Conservation (phyloP, 1,140 invertebrate species). For the Drosophila tani region DNA sequence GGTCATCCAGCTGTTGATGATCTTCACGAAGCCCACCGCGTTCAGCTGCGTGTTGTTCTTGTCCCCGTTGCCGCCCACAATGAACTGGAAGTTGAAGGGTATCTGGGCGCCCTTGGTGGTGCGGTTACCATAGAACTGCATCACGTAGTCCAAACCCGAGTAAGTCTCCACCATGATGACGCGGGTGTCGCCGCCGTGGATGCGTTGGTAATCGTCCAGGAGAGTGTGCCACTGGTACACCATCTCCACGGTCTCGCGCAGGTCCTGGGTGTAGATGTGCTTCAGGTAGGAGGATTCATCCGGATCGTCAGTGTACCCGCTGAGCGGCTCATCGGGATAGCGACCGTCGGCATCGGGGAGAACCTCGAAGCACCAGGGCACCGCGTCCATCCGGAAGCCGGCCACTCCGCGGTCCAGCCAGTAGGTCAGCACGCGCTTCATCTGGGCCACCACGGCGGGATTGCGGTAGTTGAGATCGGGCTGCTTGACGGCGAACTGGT, state of each 20-base stretch:
- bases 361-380: constrained; percentile 87
- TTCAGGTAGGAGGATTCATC: constrained; percentile 87
- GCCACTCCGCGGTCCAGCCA: constrained; percentile 91
- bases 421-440: constrained; percentile 89
- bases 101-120: constrained; percentile 86
- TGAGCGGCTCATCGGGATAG: constrained; percentile 87
- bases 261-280: constrained; percentile 88
- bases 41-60: constrained; percentile 85
- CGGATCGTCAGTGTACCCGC: constrained; percentile 81
- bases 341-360: constrained; percentile 83
- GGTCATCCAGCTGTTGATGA: constrained; percentile 85
- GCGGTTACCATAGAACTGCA: constrained; percentile 87
- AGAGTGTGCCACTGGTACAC: constrained; percentile 87
- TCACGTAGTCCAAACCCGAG: constrained; percentile 84
- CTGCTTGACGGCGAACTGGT: constrained; percentile 88
- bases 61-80: constrained; percentile 79
- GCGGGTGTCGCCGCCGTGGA: constrained; percentile 85
- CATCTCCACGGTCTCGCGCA: constrained; percentile 87
- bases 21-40: constrained; percentile 80
- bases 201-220: constrained; percentile 86
- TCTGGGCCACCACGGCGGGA: constrained; percentile 87
- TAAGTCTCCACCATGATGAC: constrained; percentile 91
- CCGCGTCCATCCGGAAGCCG: constrained; percentile 90
- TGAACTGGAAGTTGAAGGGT: constrained; percentile 88
- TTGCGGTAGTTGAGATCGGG: constrained; percentile 91